Evolutionary conservation across 2,113 vertebrate genomes (phyloP), one percentile per base, ranked within the genome.

Genomic region (Ivindomyrus marchei): DNA sequence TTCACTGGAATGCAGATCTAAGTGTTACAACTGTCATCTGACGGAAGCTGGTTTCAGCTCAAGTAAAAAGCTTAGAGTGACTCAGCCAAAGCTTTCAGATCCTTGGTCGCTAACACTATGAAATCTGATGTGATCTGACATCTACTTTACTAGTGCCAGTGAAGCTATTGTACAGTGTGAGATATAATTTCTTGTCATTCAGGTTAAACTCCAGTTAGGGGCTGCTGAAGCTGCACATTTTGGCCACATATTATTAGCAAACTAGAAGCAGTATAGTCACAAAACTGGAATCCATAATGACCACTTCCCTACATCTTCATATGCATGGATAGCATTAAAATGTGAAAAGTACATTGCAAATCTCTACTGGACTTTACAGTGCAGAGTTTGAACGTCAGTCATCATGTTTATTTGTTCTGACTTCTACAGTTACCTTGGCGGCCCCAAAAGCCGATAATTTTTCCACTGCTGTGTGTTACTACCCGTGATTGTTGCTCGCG

Each of bases 141-240:
- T 45, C 24, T 10, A 24, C 10, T 9, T 47, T 47, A 46, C 19
- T 27, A 85, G 45, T 19, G 9, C 9, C 83, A 49, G 19, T 49
- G 9, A 49, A 49, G 8, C 46, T 27, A 24, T 27, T 6, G 11
- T 89, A 90, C 90, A 91, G 91, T 90, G 92, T 91, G 90, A 47
- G 91, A 92, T 93, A 92, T 92, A 92, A 93, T 90, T 91, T 92
- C 88, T 77, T 90, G 87, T 6, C 87, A 88, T 62, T 92, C 58
- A 91, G 70, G 27, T 36, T 24, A 52, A 90, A 74, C 91, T 92
- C 89, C 84, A 53, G 90, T 89, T 90, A 80, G 91, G 84, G 46
- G 87, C 3, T 87, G 85, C 84, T 91, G 77, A 74, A 80, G 88
- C 90, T 31, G 62, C 36, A 56, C 17, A 56, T 77, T 50, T 46